Percentiles rank a stretch among this genome's conserved stretches.
These are phyloP conservation scores for Neopelma chrysocephalum DNA, from an alignment of 2,797 vertebrate species.

Conservation along the genomic window DNA sequence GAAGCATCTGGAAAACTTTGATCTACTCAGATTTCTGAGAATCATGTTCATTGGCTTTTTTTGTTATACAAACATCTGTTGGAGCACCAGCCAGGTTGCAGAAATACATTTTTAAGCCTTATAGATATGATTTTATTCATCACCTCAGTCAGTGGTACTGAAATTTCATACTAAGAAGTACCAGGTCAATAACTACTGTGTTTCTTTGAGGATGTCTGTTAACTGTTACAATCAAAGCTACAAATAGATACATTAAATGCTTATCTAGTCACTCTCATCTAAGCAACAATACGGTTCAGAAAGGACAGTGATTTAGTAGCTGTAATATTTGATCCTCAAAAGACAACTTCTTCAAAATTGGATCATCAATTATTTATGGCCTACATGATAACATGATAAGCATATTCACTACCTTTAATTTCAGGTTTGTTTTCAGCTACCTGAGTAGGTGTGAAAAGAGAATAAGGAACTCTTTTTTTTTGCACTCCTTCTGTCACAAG, in stretches of 20 bases:
- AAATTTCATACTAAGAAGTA: slow-evolving; percentile 47
- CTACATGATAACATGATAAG: neutral
- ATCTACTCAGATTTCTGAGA: slow-evolving; percentile 15
- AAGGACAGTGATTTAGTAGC: neutral
- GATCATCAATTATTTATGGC: neutral
- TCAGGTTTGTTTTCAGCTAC: neutral
- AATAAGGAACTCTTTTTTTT: neutral
- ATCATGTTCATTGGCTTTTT: slow-evolving; percentile 3
- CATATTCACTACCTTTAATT: neutral
- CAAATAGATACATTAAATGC: slow-evolving; percentile 37
- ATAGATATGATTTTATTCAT: slow-evolving; percentile 49
- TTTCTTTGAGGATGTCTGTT: slow-evolving; percentile 28
- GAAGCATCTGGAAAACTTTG: slow-evolving; percentile 2
- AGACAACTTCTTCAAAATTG: neutral
- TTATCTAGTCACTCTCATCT: neutral
- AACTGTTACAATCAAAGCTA: slow-evolving; percentile 33
- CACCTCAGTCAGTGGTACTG: slow-evolving; percentile 45
- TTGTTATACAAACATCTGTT: neutral
- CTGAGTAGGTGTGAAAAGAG: neutral
- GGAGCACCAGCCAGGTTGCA: neutral
- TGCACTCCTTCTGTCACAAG: neutral
- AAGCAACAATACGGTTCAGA: neutral
- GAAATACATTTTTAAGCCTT: neutral
- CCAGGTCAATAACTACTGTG: neutral
- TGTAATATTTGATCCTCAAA: neutral